Base-by-base conservation (phyloP, 2,797 vertebrate species). In the Sternarchorhynchus goeldii region DNA sequence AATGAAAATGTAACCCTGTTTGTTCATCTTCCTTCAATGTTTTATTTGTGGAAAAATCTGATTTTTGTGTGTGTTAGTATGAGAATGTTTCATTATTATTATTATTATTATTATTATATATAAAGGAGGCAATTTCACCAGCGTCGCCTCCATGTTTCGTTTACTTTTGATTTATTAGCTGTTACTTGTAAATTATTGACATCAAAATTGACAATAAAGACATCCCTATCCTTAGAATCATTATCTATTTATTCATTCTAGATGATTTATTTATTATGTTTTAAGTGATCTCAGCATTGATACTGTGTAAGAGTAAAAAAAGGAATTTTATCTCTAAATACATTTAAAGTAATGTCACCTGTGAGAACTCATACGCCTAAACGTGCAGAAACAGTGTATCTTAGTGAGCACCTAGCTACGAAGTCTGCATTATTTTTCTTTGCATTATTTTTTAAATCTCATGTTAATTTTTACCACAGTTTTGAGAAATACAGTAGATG, bases 71-170 rank as follows among this genome's bases (percentile, higher is more conserved):
- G 36, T 71, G 20, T 68, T 77, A 3, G 77, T 81, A 75, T 1
- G 1, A 72, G 2, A 66, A 77, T 14, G 18, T 45, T 32, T 59
- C 56, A 2, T 63, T 74, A 2, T 34, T 55, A n/a, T 21, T 34
- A 5, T 53, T 31, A n/a, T 31, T 5, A 25, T 69, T 41, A 71
- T 86, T 83, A 76, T 56, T 63, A 21, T 85, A 21, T 85, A 29
- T 71, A 74, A 59, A 36, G 67, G 6, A 39, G 16, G 29, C 32
- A 31, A 17, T 76, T 58, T 71, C 17, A 76, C 5, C 62, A 45
- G 14, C 65, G 41, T 64, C 76, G 34, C 59, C 60, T 64, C 18
- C 12, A n/a, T 74, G 6, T 71, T 67, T 64, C 14, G 69, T 78
- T 75, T 29, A 64, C 32, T 34, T 65, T 74, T 55, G 5, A 31